Evolutionary conservation across 2,888 invertebrate species (phyloP).

Genomic region (Phorcus lineatus): DNA sequence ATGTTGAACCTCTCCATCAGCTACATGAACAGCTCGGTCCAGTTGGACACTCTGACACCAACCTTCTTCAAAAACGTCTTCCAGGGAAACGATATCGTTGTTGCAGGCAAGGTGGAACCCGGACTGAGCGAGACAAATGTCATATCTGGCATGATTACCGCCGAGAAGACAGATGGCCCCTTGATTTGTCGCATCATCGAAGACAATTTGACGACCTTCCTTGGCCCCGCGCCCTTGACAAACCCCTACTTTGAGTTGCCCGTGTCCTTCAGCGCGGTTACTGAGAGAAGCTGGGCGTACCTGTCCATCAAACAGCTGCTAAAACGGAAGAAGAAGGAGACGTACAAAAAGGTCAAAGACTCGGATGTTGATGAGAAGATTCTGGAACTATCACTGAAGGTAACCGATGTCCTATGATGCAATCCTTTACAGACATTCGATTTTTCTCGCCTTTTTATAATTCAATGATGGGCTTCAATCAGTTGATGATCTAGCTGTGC

Average conservation of each 20-base stretch:
- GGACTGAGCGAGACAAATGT: background rate
- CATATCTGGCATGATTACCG: background rate
- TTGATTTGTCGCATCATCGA: constrained; percentile 28
- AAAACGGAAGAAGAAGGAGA: constrained; percentile 44
- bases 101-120: constrained; percentile 53
- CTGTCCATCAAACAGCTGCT: constrained; percentile 61
- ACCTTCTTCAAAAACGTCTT: constrained; percentile 55
- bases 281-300: constrained; percentile 67
- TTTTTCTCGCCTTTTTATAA: background rate
- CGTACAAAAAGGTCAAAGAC: constrained; percentile 30
- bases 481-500: too few species aligned
- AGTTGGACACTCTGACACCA: constrained; percentile 52
- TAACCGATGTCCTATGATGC: constrained; percentile 29
- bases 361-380: constrained; percentile 47
- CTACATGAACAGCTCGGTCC: constrained; percentile 49
- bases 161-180: background rate
- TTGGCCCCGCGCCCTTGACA: background rate
- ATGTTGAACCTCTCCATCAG: constrained; percentile 79
- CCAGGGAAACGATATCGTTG: constrained; percentile 58
- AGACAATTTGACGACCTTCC: constrained; percentile 16
- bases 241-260: constrained; percentile 37
- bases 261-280: constrained; percentile 41
- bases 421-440: background rate
- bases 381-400: constrained; percentile 58
- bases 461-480: too few species aligned